Evolutionary conservation across 2,797 vertebrate genomes (phyloP), one percentile per base, ranked within the genome.

Genomic region (Valencia hispanica): DNA sequence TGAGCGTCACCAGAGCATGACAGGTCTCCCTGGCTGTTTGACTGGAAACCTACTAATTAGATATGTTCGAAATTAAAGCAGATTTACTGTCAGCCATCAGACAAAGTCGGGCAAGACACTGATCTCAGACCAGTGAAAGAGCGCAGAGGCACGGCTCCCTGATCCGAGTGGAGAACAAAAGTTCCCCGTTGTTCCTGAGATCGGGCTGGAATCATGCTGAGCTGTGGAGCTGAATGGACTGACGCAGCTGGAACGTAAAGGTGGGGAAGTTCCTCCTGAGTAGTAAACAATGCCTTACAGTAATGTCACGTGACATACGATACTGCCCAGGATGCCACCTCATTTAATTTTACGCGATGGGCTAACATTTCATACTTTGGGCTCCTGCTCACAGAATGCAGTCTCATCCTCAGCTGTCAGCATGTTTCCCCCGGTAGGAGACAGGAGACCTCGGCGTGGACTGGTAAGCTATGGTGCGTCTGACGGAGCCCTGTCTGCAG

Each of bases 261-360:
- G n/a, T 12, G 43, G 22, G 39, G 53, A 70, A 66, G 11, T 51
- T 45, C 55, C 30, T 1, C 30, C 59, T 73, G 34, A 80, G 83
- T 63, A 74, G 78, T 84, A 78, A 87, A 85, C 84, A 87, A 1
- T 11, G 45, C 63, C 75, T 71, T 74, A 81, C 66, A 75, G 76
- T 55, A n/a, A 36, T 18, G 66, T 78, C 83, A 86, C 71, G 70
- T 79, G 79, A 84, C 83, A 11, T 63, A 11, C 36, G 59, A 34
- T 18, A 4, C 43, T 51, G 34, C 22, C 39, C 73, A 0, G n/a
- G 20, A 69, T 78, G 72, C 71, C 73, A 66, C 22, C 11, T 9
- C 3, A 32, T 36, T 73, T 53, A 39, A 72, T 61, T 34, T 34
- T 20, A 25, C 51, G 15, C 11, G 7, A 8, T 34, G 34, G 57